Base-by-base conservation (phyloP, 1,140 invertebrate genomes). In the Armadillidium nasatum region DNA sequence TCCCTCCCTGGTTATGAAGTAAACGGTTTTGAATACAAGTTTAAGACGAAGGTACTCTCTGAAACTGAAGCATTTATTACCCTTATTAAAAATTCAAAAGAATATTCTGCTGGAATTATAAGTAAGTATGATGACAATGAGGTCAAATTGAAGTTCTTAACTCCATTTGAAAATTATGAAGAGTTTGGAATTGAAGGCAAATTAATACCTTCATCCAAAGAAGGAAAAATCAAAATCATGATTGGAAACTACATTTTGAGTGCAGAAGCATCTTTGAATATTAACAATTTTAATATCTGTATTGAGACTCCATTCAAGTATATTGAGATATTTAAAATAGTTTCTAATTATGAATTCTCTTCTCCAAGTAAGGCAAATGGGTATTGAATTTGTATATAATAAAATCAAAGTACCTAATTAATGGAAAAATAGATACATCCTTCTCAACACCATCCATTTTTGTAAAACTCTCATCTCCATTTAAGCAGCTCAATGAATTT, bases 251-350 rank as follows among this genome's bases (percentile, higher is more conserved):
- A 70, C n/a, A 67, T 22, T 7, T 73, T 75, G 19, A 71, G 73
- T 10, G 21, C 72, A 4, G 66, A 72, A n/a, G 15, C 67, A 33
- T 68, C 71, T 45, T 75, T 74, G 68, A 50, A 19, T 22, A 15
- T 68, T 7, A 54, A 74, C 10, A 71, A 79, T 44, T 67, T 77
- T 22, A 23, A 45, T 44, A 60, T 80, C 13, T 73, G 76, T 9
- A 45, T 80, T 44, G 33, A 66, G 1, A 80, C 76, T 33, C 79
- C 79, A 23, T 80, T 80, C 70, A 43, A 71, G 2, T 21, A 33
- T 21, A 21, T 80, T 0, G 33, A 71, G 21, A 22, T 68, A 46
- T 69, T 78, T 0, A 76, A 67, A 13, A 22, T 76, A 21, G 67
- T 74, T 11, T 15, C 72, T 13, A 45, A 70, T 44, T 77, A 74